phyloP scores from a whole-genome alignment of 1,140 invertebrate species.

The Cyclargus thomasi region DNA sequence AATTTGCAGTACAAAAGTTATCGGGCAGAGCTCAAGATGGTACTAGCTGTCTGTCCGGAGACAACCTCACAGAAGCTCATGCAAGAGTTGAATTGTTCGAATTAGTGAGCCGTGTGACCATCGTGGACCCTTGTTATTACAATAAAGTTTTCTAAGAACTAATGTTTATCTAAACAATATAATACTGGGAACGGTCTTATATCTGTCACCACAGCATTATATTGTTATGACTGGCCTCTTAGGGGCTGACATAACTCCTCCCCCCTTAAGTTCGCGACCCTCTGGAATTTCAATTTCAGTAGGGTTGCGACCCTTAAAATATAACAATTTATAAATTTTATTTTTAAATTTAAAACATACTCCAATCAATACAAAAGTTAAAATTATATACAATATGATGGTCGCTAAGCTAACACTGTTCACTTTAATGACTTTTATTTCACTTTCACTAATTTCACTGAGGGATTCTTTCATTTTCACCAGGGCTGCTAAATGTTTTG shows the following conservation, averaged over 20 bases:
- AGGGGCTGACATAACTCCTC: conserved; percentile 18
- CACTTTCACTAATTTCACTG: conserved; percentile 6
- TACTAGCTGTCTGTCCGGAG: too few relatives aligned
- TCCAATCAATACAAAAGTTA: not conserved
- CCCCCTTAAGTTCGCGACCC: conserved; percentile 20
- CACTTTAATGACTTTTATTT: conserved; percentile 11
- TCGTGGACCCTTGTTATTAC: too few relatives aligned
- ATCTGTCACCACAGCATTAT: too few relatives aligned
- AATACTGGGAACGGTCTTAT: too few relatives aligned
- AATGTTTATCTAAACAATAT: too few relatives aligned
- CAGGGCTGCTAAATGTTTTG: conserved; percentile 14
- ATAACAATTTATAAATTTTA: conserved; percentile 16
- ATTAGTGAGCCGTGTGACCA: too few relatives aligned
- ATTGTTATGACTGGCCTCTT: not conserved
- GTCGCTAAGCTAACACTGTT: conserved; percentile 20
- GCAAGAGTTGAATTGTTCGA: too few relatives aligned
- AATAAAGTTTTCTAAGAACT: too few relatives aligned
- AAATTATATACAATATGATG: conserved; percentile 14
- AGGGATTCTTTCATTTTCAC: conserved; percentile 17
- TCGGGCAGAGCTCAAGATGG: too few relatives aligned
- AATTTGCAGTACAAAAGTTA: too few relatives aligned
- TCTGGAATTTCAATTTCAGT: conserved; percentile 10
- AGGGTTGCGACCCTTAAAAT: conserved; percentile 17
- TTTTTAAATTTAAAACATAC: conserved; percentile 12
- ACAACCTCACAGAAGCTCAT: too few relatives aligned